These are phyloP conservation scores for Acromyrmex echinatior DNA, from an alignment of 1,140 invertebrate genomes.

Conservation along the genomic window DNA sequence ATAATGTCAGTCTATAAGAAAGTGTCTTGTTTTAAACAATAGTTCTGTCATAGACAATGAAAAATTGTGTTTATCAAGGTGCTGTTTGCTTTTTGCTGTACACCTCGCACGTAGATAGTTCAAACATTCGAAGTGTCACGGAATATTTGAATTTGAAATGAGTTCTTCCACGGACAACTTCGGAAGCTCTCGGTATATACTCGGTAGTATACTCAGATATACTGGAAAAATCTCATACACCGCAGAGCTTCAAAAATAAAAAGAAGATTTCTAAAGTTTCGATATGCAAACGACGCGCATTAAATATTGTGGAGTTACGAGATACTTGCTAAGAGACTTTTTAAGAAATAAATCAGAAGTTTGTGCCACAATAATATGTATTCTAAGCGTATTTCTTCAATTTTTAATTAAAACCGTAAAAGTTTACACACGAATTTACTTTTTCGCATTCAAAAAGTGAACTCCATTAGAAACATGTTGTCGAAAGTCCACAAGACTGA, in stretches of 20 bases:
- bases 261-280: constrained; percentile 15
- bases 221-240: constrained; percentile 36
- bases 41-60: constrained; percentile 23
- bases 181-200: constrained; percentile 31
- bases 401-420: constrained; percentile 17
- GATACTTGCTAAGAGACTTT: background rate
- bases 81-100: constrained; percentile 53
- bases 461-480: constrained; percentile 41
- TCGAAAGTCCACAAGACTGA: constrained; percentile 44
- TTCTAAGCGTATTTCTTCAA: background rate
- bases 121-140: constrained; percentile 61
- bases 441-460: constrained; percentile 12
- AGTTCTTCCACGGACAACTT: constrained; percentile 51
- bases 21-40: background rate
- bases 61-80: constrained; percentile 50
- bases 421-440: background rate
- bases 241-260: background rate
- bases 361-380: background rate
- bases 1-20: background rate
- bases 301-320: background rate
- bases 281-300: background rate
- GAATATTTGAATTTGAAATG: constrained; percentile 61
- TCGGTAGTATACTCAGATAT: constrained; percentile 31
- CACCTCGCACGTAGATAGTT: constrained; percentile 45
- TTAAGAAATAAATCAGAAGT: background rate